phyloP scores from a whole-genome alignment of 2,888 invertebrate genomes.

The Coenonympha arcania region DNA sequence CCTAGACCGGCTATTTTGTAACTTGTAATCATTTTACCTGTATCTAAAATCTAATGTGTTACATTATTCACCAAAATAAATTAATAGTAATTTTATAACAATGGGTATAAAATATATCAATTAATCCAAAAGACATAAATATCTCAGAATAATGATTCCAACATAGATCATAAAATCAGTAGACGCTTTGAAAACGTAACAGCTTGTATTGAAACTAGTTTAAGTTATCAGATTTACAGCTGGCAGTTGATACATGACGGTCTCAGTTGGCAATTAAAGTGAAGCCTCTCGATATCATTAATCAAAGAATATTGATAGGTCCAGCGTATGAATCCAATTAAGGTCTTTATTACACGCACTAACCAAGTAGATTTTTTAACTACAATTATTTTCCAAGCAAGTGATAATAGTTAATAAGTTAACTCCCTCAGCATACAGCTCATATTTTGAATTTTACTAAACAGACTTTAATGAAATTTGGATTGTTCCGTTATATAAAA shows the following conservation, averaged over 20 bases:
- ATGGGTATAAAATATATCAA: background rate
- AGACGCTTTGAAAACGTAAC: constrained; percentile 26
- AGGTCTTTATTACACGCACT: constrained; percentile 8
- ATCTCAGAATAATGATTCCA: constrained; percentile 8
- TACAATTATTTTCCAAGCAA: too few relatives aligned
- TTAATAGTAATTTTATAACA: too few relatives aligned
- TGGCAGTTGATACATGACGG: constrained; percentile 66
- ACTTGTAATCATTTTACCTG: constrained; percentile 2
- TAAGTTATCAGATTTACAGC: constrained; percentile 64
- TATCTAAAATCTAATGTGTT: background rate
- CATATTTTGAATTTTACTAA: too few relatives aligned
- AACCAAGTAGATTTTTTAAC: too few relatives aligned
- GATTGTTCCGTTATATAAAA: too few relatives aligned
- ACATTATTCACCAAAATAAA: background rate
- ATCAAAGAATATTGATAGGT: constrained; percentile 70
- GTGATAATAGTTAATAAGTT: too few relatives aligned
- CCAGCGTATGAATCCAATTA: constrained; percentile 66
- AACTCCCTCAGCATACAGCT: too few relatives aligned
- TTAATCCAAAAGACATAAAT: background rate
- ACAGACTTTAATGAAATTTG: too few relatives aligned
- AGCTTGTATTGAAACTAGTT: constrained; percentile 27
- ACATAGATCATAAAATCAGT: constrained; percentile 6
- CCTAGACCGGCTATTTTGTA: background rate
- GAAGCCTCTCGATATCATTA: constrained; percentile 64
- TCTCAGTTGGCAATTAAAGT: constrained; percentile 65